Conservation (phyloP, 1,140 invertebrate genomes). For the Drosophila nebulosa region DNA sequence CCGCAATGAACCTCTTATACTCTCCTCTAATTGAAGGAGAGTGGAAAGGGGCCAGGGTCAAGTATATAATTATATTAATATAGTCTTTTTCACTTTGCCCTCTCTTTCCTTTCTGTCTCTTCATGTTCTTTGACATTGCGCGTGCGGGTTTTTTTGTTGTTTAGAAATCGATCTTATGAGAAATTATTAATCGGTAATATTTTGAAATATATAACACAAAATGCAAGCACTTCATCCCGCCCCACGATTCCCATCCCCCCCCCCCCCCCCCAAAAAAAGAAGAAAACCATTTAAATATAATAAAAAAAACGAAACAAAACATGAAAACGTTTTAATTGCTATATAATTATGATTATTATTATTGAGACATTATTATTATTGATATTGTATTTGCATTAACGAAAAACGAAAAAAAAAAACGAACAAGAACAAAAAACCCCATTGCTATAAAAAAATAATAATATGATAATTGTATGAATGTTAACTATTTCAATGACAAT, state of each 20-base stretch:
- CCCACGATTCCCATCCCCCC: no score
- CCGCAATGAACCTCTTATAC: no score
- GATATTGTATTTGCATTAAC: constrained; percentile 60
- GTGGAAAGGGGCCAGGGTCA: neutral
- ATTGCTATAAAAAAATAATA: neutral
- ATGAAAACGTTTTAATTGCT: constrained; percentile 11
- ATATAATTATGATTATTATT: constrained; percentile 22
- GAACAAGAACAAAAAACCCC: constrained; percentile 11
- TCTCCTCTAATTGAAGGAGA: no score
- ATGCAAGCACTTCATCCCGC: neutral
- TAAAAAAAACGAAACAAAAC: neutral
- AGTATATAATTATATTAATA: neutral
- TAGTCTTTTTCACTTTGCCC: neutral
- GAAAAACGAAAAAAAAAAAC: constrained; percentile 55
- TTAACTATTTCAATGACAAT: constrained; percentile 78
- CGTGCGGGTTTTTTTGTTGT: neutral
- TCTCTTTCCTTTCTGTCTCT: neutral
- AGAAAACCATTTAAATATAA: neutral
- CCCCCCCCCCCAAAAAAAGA: neutral
- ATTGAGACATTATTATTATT: constrained; percentile 32
- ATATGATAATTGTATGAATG: constrained; percentile 68
- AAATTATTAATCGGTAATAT: no score
- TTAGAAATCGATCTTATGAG: neutral
- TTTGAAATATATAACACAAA: neutral
- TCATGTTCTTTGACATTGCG: no score